Base-by-base conservation (phyloP, 2,888 invertebrate species). In the Cylloceria caligata region DNA sequence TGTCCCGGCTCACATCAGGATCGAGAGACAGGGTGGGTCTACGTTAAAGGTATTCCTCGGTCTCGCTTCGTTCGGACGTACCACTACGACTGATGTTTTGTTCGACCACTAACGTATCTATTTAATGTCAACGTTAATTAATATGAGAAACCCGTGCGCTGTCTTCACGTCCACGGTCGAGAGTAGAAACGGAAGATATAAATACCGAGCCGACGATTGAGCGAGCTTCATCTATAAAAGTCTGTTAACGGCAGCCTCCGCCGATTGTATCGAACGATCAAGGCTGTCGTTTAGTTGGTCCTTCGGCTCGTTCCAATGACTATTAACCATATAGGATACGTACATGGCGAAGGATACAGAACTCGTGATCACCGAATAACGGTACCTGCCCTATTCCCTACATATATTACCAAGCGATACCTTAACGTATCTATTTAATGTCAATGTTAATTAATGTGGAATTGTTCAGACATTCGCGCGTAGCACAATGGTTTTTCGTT, bases 91-190 rank as follows among this genome's bases (percentile, higher is more conserved):
- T 24, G 69, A 81, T 30, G 30, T 19, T 27, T 39, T 36, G 64
- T 62, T 74, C 65, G 36, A 71, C 39, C 52, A 67, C 72, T 72
- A 76, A 73, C 72, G 71, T 73, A 81, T 75, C 83, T 82, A 83
- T 82, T 79, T 69, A 82, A 83, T 79, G 83, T 79, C 79, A 79
- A 71, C 72, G 79, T 79, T 82, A 83, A 83, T 83, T 83, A 82
- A 82, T 82, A 82, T 79, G 27, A 68, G 21, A 42, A 13, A 36
- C 21, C 7, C 27, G 27, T 24, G 42, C 57, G 55, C 39, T 19
- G 9, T 39, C 16, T 71, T 11, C 24, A 42, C 47, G 57, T 13
- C 42, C 45, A 71, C 71, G 57, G 47, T 65, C 55, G 39, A 55
- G 9, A 64, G 16, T 45, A 19, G 21, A 42, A 71, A 36, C 34